A percentile compares a stretch with the other conserved stretches of the same genome.
These are phyloP conservation scores for Neostethus bicornis DNA, from an alignment of 2,797 vertebrate genomes.

Conservation along the genomic window DNA sequence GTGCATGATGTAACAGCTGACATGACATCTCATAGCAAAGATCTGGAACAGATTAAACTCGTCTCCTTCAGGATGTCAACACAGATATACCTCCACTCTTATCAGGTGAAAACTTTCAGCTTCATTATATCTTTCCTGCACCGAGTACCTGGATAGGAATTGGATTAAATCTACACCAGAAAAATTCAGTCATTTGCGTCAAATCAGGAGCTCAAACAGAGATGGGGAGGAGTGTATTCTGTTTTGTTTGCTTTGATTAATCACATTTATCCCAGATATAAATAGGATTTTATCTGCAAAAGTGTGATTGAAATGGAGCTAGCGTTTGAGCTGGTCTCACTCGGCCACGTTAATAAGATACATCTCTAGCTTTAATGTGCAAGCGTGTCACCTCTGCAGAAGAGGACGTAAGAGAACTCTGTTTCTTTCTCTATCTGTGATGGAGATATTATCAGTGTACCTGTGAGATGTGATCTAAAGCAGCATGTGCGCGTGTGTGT, in stretches of 20 bases:
- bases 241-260: slow-evolving; percentile 78
- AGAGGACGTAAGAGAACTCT: slow-evolving; percentile 43
- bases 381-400: slow-evolving; percentile 73
- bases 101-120: slow-evolving; percentile 42
- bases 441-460: slow-evolving; percentile 48
- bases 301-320: slow-evolving; percentile 71
- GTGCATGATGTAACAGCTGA: slow-evolving; percentile 37
- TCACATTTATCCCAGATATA: slow-evolving; percentile 60
- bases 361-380: slow-evolving; percentile 76
- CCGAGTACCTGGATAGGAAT: slow-evolving; percentile 31
- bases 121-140: slow-evolving; percentile 28
- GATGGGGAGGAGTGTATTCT: slow-evolving; percentile 10
- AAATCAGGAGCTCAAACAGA: slow-evolving; percentile 34
- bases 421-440: slow-evolving; percentile 25
- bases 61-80: slow-evolving; percentile 34
- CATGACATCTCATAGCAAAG: slow-evolving; percentile 38
- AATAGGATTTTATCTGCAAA: slow-evolving; percentile 61
- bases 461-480: slow-evolving; percentile 41
- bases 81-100: slow-evolving; percentile 34
- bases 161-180: slow-evolving; percentile 25
- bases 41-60: slow-evolving; percentile 51
- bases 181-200: slow-evolving; percentile 43
- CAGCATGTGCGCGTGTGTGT: slow-evolving; percentile 7
- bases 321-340: slow-evolving; percentile 63
- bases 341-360: slow-evolving; percentile 71